Evolutionary conservation across 2,888 invertebrate genomes (phyloP), one percentile per base, ranked within the genome.

Genomic region (Thalpophila matura): DNA sequence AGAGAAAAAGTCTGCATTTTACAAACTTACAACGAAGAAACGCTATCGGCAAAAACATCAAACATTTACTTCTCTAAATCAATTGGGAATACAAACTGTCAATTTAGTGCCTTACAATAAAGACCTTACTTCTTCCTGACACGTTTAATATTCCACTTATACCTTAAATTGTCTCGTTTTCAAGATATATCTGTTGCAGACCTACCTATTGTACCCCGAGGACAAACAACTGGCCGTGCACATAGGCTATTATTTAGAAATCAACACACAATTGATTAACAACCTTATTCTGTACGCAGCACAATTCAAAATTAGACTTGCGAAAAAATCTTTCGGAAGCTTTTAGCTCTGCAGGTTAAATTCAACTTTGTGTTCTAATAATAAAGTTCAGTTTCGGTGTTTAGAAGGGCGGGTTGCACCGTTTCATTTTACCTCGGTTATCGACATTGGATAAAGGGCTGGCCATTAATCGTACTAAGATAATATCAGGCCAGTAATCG

Each of bases 401-500:
- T 61, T 42, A 24, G 7, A 10, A 16, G n/a, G 20, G 49, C 47
- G 59, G 60, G 73, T 83, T 86, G 78, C 55, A 79, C 61, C 82
- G 81, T 90, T 89, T 80, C 54, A 73, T 65, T 50, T 49, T 55
- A 74, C 58, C 64, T 55, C 57, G 67, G 78, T 78, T 86, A 87
- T 90, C 90, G 91, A 90, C 91, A 87, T 90, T 89, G 92, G 92
- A 92, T 93, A 92, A 91, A 92, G 91, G 92, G 91, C 87, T 84
- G 73, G 79, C 87, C 91, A 93, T 93, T 92, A 93, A 93, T 93
- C 92, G 91, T 89, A 80, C 80, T 79, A 82, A 86, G 93, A 93
- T 93, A 93, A 92, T 91, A 93, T 93, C 93, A 88, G 88, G 85
- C 86, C 86, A 81, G 92, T 92, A 92, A 93, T 91, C 92, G 88